Base-by-base conservation (phyloP, 2,797 vertebrate genomes). In the Peromyscus melanophrys region DNA sequence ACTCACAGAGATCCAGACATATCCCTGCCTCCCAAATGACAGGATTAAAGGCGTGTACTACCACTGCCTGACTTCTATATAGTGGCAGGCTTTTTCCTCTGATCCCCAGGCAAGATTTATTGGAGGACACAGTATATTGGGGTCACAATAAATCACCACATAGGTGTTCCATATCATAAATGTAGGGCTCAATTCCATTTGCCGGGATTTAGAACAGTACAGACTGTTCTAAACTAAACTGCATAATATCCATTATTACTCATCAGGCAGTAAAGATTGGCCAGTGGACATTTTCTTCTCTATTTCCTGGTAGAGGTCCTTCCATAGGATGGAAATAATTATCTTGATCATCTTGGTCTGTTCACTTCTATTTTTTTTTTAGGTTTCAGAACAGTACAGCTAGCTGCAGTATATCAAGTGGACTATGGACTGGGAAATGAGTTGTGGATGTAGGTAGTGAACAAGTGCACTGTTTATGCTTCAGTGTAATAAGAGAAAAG, bases 331-430 rank as follows among this genome's bases (percentile, higher is more conserved):
- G 43, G 16, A 25, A 17, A 52, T 16, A 0, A 3, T 83, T 12
- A 77, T 57, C 11, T 87, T 37, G 43, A 52, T 31, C 63, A 7
- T 40, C 16, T 25, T 83, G 3, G 0, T 87, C 49, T 67, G 21
- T 61, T 12, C 52, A 14, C 55, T 89, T 71, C 21, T 77, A 6
- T 6, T 46, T 46, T 6, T 46, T 46, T 14, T 57, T 90, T 57
- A 25, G 63, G 61, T 83, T 84, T 84, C 1, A 11, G 43, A 40
- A 11, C 4, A 1, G 4, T 40, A 52, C 31, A 37, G 12, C 65
- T 87, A 2, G 0, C 40, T 40, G 0, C 5, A 88, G 76, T 21
- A 1, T 63, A 0, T 14, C 16, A 14, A 12, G 8, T 55, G 16
- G 12, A 3, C 19, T 65, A 4, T 40, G 49, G 55, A 25, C 6